phyloP scores from a whole-genome alignment of 2,797 vertebrate species.

The Cossypha dichroa region DNA sequence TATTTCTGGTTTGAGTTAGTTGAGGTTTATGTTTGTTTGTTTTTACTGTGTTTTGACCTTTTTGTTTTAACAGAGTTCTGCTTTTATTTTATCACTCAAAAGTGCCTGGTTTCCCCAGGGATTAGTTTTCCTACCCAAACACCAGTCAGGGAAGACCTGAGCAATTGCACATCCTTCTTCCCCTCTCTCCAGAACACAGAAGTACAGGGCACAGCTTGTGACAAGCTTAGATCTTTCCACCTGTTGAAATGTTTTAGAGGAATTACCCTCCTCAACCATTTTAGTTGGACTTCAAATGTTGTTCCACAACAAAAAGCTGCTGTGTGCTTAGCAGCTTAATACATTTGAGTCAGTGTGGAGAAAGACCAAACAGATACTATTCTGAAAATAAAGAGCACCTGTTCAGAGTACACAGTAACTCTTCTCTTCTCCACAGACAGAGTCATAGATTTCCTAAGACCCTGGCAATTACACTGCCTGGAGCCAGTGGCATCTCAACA shows the following conservation, averaged over 20 bases:
- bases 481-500: neutral
- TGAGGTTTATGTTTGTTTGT: neutral
- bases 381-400: neutral
- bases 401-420: neutral
- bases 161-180: neutral
- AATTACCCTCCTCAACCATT: neutral
- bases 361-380: neutral
- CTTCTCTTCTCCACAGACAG: neutral
- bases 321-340: neutral
- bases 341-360: neutral
- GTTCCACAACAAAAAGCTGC: neutral
- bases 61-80: neutral
- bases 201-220: neutral
- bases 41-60: neutral
- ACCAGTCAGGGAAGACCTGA: neutral
- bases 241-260: neutral
- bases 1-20: neutral
- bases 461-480: neutral
- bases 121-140: neutral
- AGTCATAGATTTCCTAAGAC: neutral
- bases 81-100: neutral
- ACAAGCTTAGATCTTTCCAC: neutral
- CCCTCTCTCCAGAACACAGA: neutral
- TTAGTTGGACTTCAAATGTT: neutral
- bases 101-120: neutral